These are phyloP conservation scores for Laticauda colubrina DNA, from an alignment of 2,113 vertebrate species.

Conservation along the genomic window DNA sequence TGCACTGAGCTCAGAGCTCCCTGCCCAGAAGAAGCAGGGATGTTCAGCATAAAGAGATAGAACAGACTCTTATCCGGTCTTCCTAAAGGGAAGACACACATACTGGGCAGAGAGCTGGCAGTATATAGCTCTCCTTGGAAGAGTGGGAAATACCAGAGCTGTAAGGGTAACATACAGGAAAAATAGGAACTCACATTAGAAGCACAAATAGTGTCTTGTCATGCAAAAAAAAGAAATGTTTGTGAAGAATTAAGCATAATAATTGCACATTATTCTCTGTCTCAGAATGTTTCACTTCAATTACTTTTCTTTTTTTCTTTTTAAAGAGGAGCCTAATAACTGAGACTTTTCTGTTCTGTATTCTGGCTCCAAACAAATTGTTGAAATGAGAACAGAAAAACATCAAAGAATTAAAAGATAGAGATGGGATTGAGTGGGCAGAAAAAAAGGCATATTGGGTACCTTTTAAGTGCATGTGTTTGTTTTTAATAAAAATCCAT, in stretches of 20 bases:
- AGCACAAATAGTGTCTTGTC: background rate
- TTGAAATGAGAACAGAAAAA: background rate
- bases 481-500: background rate
- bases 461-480: background rate
- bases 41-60: background rate
- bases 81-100: background rate
- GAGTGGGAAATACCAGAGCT: background rate
- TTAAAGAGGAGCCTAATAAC: background rate
- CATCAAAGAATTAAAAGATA: background rate
- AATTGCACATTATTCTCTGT: background rate
- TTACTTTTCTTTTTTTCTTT: background rate
- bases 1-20: slow-evolving; percentile 42
- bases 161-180: background rate
- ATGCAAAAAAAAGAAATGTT: background rate
- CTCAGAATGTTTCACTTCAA: background rate
- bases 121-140: background rate
- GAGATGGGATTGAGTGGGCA: background rate
- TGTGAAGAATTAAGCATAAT: background rate
- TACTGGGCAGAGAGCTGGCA: background rate
- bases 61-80: background rate
- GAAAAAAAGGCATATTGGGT: background rate
- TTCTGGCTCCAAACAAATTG: background rate
- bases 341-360: background rate
- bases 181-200: background rate
- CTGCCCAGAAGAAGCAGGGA: slow-evolving; percentile 13